phyloP scores from a whole-genome alignment of 2,888 invertebrate species.

The Sarcophaga rosellei region DNA sequence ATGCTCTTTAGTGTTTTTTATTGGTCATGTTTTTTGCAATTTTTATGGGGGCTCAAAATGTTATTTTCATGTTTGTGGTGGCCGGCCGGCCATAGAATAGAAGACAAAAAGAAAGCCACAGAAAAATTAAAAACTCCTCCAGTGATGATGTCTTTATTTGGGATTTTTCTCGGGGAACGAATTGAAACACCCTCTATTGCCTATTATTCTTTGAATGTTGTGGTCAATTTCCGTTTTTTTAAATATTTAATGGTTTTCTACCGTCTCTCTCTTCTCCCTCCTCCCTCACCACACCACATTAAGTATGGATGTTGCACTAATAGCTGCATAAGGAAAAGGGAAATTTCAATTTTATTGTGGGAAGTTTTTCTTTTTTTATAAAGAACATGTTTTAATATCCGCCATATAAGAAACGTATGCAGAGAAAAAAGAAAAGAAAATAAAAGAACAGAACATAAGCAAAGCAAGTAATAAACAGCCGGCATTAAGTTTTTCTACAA shows the following conservation, averaged over 20 bases:
- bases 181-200: too few relatives aligned
- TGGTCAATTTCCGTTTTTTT: conserved; percentile 26
- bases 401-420: background rate
- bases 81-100: too few relatives aligned
- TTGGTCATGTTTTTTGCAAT: too few relatives aligned
- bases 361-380: background rate
- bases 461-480: conserved; percentile 35
- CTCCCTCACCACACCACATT: background rate
- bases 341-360: conserved; percentile 50
- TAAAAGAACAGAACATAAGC: conserved; percentile 9
- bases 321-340: conserved; percentile 35
- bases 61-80: too few relatives aligned
- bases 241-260: conserved; percentile 33
- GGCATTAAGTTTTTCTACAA: conserved; percentile 41
- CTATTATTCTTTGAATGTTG: background rate
- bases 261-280: background rate
- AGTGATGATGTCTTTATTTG: too few relatives aligned
- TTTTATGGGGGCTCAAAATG: too few relatives aligned
- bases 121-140: too few relatives aligned
- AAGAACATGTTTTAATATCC: conserved; percentile 56
- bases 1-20: too few relatives aligned
- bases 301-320: background rate
- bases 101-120: too few relatives aligned
- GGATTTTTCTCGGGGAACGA: too few relatives aligned
- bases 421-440: background rate